These are phyloP conservation scores for Thamnaconus septentrionalis DNA, from an alignment of 2,113 vertebrate genomes.

Conservation along the genomic window DNA sequence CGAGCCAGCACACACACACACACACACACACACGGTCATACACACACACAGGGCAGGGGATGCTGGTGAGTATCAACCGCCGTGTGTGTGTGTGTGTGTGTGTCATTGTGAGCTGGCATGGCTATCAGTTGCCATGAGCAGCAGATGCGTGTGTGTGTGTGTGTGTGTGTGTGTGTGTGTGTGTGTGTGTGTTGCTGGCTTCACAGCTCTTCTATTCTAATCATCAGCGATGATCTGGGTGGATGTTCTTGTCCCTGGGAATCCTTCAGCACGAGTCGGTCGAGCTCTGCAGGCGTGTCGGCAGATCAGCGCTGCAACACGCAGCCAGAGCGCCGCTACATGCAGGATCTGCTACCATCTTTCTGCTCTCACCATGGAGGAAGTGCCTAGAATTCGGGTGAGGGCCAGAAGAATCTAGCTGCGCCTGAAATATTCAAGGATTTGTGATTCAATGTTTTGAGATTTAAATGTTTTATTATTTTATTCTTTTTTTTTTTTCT, in stretches of 20 bases:
- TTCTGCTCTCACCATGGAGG: too few species aligned
- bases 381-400: too few species aligned
- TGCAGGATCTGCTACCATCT: slow-evolving; percentile 24
- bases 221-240: slow-evolving; percentile 61
- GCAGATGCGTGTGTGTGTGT: slow-evolving; percentile 19
- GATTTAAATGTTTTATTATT: too few species aligned
- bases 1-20: slow-evolving; percentile 53
- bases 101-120: slow-evolving; percentile 40
- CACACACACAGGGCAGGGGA: slow-evolving; percentile 50
- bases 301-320: slow-evolving; percentile 26
- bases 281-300: slow-evolving; percentile 53
- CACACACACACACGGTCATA: slow-evolving; percentile 28
- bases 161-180: slow-evolving; percentile 21
- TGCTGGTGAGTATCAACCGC: slow-evolving; percentile 61
- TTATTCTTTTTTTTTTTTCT: too few species aligned
- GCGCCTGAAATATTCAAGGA: too few species aligned
- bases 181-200: slow-evolving; percentile 44
- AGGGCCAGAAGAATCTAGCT: too few species aligned
- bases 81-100: slow-evolving; percentile 32
- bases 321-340: slow-evolving; percentile 5
- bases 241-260: slow-evolving; percentile 68
- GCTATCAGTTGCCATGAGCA: slow-evolving; percentile 6
- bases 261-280: slow-evolving; percentile 58
- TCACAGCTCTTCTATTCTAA: slow-evolving; percentile 71
- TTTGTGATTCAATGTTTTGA: too few species aligned